These are phyloP conservation scores for Scalopus aquaticus DNA, from an alignment of 2,113 vertebrate species.

Conservation along the genomic window DNA sequence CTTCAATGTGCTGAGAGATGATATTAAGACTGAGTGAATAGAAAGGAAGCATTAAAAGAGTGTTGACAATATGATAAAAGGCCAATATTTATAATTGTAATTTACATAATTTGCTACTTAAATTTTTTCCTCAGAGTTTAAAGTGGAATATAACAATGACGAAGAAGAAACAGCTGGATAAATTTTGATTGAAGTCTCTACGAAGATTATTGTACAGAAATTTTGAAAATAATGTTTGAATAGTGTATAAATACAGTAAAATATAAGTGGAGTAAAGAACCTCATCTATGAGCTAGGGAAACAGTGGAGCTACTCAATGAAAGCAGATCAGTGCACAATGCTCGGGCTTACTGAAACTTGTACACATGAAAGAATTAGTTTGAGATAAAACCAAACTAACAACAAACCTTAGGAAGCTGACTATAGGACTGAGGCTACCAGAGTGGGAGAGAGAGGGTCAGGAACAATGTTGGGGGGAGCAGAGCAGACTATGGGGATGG, in stretches of 20 bases:
- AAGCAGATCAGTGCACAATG: not conserved
- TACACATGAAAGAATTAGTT: not conserved
- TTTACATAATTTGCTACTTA: not conserved
- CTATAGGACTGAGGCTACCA: too few relatives aligned
- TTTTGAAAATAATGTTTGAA: not conserved
- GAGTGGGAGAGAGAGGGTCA: too few relatives aligned
- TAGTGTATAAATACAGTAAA: not conserved
- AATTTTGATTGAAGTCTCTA: not conserved
- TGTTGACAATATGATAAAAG: not conserved
- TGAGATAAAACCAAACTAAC: too few relatives aligned
- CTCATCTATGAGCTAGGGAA: not conserved
- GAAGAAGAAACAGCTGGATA: not conserved
- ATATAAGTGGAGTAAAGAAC: not conserved
- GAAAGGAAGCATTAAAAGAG: not conserved
- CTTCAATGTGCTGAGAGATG: not conserved
- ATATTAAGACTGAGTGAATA: not conserved
- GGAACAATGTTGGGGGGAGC: too few relatives aligned
- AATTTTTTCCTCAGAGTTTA: not conserved
- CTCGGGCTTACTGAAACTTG: not conserved
- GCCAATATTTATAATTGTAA: not conserved
- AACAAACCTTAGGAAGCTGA: too few relatives aligned
- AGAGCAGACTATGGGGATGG: too few relatives aligned
- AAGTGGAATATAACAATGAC: not conserved
- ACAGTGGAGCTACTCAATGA: not conserved
- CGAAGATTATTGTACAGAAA: not conserved